These are phyloP conservation scores for Drosophila kepulauana DNA, from an alignment of 1,140 invertebrate species.

Conservation along the genomic window DNA sequence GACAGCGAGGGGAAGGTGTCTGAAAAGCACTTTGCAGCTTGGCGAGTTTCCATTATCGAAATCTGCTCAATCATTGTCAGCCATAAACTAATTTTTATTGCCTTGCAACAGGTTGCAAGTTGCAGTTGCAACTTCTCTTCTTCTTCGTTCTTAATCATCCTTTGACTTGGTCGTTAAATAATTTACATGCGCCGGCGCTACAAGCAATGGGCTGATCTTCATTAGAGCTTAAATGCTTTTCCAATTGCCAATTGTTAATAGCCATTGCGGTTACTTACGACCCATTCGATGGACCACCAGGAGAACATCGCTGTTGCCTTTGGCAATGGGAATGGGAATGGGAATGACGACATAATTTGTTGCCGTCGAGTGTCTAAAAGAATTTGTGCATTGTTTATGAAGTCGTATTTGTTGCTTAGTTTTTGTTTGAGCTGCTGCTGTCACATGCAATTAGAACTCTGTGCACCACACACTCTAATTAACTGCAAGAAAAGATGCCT, in stretches of 20 bases:
- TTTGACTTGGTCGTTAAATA: slow-evolving; percentile 43
- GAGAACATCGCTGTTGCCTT: too few relatives aligned
- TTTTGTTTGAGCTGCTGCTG: slow-evolving; percentile 35
- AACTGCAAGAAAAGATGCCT: slow-evolving; percentile 62
- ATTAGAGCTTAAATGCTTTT: slow-evolving; percentile 69
- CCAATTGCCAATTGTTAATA: slow-evolving; percentile 47
- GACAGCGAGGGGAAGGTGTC: slow-evolving; percentile 4
- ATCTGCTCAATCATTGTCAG: slow-evolving; percentile 73
- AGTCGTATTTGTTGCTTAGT: slow-evolving; percentile 18
- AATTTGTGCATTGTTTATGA: slow-evolving; percentile 13
- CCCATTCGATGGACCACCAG: slow-evolving; percentile 14
- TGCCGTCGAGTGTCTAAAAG: slow-evolving; percentile 4
- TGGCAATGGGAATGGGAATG: not conserved
- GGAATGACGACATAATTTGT: slow-evolving; percentile 36
- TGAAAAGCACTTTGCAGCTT: slow-evolving; percentile 16
- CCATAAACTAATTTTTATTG: slow-evolving; percentile 73
- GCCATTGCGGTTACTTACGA: slow-evolving; percentile 22
- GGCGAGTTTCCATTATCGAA: slow-evolving; percentile 56
- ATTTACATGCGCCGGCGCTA: slow-evolving; percentile 68
- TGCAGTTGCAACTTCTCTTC: not conserved
- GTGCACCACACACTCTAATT: slow-evolving; percentile 72
- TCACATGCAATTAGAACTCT: slow-evolving; percentile 73
- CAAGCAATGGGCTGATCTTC: slow-evolving; percentile 79
- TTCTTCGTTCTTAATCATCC: not conserved
- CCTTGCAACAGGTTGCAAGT: not conserved